Evolutionary conservation across 1,140 invertebrate species (phyloP).

Genomic region (Drosophila orosa): DNA sequence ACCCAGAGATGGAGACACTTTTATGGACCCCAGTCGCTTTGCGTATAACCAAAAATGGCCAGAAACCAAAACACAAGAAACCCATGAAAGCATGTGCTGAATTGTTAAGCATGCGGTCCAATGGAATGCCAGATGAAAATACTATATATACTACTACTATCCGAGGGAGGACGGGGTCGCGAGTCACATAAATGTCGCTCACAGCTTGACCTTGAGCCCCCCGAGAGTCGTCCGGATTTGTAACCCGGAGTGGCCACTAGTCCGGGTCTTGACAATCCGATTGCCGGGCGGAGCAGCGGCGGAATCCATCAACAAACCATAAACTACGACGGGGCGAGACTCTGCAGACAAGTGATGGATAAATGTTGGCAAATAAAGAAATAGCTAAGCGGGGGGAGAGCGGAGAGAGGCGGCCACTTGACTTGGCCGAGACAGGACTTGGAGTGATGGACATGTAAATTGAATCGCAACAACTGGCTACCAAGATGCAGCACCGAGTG

Average conservation of each 20-base stretch:
- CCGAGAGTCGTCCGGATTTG: constrained; percentile 37
- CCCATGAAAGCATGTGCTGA: constrained; percentile 67
- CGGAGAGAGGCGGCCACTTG: constrained; percentile 1
- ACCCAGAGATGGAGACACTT: constrained; percentile 47
- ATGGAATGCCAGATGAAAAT: constrained; percentile 56
- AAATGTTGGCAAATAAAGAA: constrained; percentile 55
- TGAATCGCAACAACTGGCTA: constrained; percentile 39
- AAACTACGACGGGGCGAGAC: constrained; percentile 46
- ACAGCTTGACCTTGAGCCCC: constrained; percentile 68
- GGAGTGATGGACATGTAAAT: constrained; percentile 43
- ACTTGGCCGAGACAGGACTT: constrained; percentile 18
- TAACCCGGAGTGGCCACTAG: constrained; percentile 26
- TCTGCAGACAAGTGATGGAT: constrained; percentile 52
- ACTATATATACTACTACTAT: constrained; percentile 14
- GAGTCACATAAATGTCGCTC: constrained; percentile 71
- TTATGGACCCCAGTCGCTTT: constrained; percentile 58
- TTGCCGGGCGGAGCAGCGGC: constrained; percentile 17
- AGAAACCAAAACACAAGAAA: constrained; percentile 45
- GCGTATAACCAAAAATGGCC: constrained; percentile 64
- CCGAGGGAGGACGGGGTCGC: constrained; percentile 16
- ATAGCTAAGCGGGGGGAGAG: constrained; percentile 9
- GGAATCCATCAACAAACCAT: constrained; percentile 54
- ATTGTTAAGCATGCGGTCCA: constrained; percentile 68
- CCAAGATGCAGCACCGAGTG: constrained; percentile 5
- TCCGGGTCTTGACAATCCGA: constrained; percentile 24